Evolutionary conservation across 2,888 invertebrate genomes (phyloP), one percentile per base, ranked within the genome.

Genomic region (Drosophila longiperda): DNA sequence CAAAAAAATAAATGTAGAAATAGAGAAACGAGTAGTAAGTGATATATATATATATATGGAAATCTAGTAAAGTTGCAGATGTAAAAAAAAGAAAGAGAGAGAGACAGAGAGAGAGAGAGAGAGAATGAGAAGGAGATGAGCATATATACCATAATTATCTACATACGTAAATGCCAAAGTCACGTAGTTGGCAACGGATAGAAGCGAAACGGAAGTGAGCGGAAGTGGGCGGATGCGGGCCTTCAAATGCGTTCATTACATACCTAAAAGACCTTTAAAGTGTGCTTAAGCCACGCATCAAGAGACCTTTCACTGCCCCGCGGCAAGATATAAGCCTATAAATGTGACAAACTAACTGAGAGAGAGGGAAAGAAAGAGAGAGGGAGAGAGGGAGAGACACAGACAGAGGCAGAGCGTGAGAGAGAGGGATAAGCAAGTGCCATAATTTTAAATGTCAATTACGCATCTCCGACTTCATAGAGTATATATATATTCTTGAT

Each of bases 221-320:
- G 17, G 36, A 23, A 38, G 20, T 49, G 40, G 45, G 26, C 23
- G 17, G 36, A 23, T 32, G 20, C 59, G 40, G 32, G 49, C 49
- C 40, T 40, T 49, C 29, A n/a, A 69, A 49, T 67, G 38, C 59
- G 29, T 57, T 69, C 33, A 70, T 67, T 69, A 58, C 40, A 29
- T 20, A 71, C 52, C 52, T 45, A 53, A 68, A 61, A 71, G 71
- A 71, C 61, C 60, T 69, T 69, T 67, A 69, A 69, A 67, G 58
- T 36, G 70, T 49, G 58, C 57, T 69, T 58, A 69, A 57, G 70
- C 40, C n/a, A 49, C 34, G 58, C 67, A 38, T 49, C 67, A 29
- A 34, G 70, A 33, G 66, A 68, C 57, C 48, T 49, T 38, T 26
- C 55, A 33, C n/a, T 33, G 57, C 45, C 45, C 45, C 26, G 26